phyloP scores from a whole-genome alignment of 2,797 vertebrate genomes.

The Emys orbicularis region DNA sequence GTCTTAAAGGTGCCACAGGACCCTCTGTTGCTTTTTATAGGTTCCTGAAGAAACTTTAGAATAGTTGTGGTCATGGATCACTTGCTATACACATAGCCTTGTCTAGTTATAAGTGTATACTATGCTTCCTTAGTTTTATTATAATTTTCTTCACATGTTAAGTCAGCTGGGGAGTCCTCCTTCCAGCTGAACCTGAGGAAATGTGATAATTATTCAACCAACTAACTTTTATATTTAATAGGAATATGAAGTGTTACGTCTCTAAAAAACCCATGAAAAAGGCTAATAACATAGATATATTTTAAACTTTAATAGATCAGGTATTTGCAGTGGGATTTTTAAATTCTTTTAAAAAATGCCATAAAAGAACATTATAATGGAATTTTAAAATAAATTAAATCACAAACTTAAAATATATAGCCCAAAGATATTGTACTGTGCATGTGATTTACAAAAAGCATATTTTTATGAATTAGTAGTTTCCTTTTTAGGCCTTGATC shows the following conservation, averaged over 20 bases:
- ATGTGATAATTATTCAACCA: neutral
- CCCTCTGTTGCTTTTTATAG: too few species aligned
- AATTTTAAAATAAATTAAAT: neutral
- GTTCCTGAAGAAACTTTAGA: neutral
- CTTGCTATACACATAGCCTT: neutral
- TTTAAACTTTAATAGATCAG: neutral
- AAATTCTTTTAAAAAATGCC: neutral
- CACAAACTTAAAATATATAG: neutral
- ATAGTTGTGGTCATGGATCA: neutral
- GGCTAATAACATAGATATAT: neutral
- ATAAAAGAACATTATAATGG: neutral
- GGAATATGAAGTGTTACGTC: neutral
- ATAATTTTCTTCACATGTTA: neutral
- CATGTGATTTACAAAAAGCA: neutral
- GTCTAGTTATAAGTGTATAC: neutral
- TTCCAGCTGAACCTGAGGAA: neutral
- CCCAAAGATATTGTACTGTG: neutral
- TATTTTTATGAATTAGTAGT: neutral
- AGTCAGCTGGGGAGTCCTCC: neutral
- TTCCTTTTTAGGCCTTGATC: neutral
- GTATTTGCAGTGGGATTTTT: neutral
- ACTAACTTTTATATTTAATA: neutral
- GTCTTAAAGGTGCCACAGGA: too few species aligned
- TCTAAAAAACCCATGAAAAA: neutral
- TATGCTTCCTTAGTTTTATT: neutral